These are phyloP conservation scores for Nothobranchius furzeri DNA, from an alignment of 2,113 vertebrate species.

Conservation along the genomic window DNA sequence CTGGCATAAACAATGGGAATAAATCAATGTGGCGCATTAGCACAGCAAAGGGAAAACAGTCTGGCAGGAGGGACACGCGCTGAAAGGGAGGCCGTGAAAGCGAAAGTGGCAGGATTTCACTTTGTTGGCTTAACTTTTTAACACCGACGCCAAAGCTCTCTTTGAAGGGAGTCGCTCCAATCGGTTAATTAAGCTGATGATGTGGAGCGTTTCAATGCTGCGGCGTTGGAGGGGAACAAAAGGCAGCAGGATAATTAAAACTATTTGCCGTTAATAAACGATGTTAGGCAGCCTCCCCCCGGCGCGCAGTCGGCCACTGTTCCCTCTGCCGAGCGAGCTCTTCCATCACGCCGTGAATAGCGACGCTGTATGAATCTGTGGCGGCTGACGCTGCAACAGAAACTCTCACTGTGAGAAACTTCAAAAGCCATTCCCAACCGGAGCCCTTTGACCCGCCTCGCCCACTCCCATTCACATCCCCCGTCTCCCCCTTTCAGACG, in stretches of 20 bases:
- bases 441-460: conserved; percentile 64
- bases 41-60: conserved; percentile 15
- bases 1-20: conserved; percentile 37
- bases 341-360: conserved; percentile 55
- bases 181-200: conserved; percentile 69
- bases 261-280: conserved; percentile 65
- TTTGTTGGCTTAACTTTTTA: conserved; percentile 64
- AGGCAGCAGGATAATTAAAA: conserved; percentile 67
- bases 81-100: conserved; percentile 16
- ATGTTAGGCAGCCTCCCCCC: conserved; percentile 21
- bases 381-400: conserved; percentile 57
- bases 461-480: conserved; percentile 58
- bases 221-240: conserved; percentile 61
- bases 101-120: conserved; percentile 52
- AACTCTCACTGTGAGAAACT: conserved; percentile 55
- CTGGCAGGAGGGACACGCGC: conserved; percentile 25
- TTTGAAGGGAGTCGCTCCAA: conserved; percentile 49
- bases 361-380: conserved; percentile 62
- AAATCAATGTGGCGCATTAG: conserved; percentile 37
- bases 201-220: conserved; percentile 48
- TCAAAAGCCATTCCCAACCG: conserved; percentile 67
- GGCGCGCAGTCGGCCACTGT: conserved; percentile 43
- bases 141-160: conserved; percentile 27
- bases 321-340: conserved; percentile 50
- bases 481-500: conserved; percentile 21